A percentile compares a stretch with the other conserved stretches of the same genome.
These are phyloP conservation scores for Falco biarmicus DNA, from an alignment of 2,797 vertebrate species.

Conservation along the genomic window DNA sequence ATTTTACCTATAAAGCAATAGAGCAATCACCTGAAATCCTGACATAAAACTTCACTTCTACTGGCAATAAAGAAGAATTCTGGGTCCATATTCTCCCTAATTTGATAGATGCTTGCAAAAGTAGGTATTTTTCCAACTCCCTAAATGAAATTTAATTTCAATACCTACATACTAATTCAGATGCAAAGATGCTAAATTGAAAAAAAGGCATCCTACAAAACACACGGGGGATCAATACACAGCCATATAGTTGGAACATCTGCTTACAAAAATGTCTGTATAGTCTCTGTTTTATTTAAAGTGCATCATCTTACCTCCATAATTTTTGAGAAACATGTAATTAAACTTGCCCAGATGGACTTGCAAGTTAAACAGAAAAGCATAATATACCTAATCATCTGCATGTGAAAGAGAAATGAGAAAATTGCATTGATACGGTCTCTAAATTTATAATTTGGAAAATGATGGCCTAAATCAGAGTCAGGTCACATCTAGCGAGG, in stretches of 20 bases:
- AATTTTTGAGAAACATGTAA: conserved; percentile 11
- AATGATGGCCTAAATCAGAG: neutral
- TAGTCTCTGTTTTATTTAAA: conserved; percentile 9
- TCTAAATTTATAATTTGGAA: neutral
- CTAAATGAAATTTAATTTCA: conserved; percentile 52
- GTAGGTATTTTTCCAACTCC: neutral
- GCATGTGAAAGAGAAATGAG: neutral
- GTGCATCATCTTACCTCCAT: neutral
- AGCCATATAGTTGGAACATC: conserved; percentile 32
- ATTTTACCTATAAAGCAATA: neutral
- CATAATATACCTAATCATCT: neutral
- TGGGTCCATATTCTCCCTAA: neutral
- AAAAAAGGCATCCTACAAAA: conserved; percentile 13
- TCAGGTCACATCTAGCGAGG: neutral
- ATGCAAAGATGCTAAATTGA: conserved; percentile 59
- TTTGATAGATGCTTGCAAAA: neutral
- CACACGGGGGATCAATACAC: conserved; percentile 36
- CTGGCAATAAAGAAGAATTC: neutral
- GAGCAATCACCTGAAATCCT: neutral
- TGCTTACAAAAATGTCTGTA: conserved; percentile 23
- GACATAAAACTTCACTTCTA: neutral
- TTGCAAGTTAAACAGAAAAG: neutral
- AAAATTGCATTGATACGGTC: neutral
- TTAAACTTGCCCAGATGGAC: conserved; percentile 39
- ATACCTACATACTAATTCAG: conserved; percentile 19